Percentiles rank a stretch among this genome's conserved stretches.
Conservation (phyloP, 2,113 vertebrate species). For the Pachycephala philippinensis region DNA sequence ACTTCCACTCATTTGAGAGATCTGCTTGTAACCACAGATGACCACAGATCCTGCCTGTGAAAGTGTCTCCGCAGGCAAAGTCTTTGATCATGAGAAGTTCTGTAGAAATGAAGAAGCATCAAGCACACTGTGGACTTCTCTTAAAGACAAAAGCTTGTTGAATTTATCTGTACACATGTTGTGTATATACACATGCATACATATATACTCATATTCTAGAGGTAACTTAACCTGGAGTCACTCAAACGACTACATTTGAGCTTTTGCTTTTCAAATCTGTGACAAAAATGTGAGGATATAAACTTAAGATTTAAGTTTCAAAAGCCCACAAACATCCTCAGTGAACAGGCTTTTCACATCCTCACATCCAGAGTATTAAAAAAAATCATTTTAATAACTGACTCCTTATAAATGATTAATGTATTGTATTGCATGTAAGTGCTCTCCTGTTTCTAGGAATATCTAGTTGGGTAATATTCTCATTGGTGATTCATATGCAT, state of each 20-base stretch:
- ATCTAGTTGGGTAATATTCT: slow-evolving; percentile 27
- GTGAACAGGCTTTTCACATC: neutral
- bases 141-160: neutral
- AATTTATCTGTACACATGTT: neutral
- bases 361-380: neutral
- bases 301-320: neutral
- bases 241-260: neutral
- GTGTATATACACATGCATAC: neutral
- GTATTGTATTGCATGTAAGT: neutral
- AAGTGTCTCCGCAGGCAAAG: neutral
- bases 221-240: neutral
- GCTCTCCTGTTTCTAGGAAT: slow-evolving; percentile 42
- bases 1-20: neutral
- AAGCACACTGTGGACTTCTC: neutral
- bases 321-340: neutral
- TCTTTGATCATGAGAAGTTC: neutral
- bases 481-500: slow-evolving; percentile 34
- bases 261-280: neutral
- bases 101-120: neutral
- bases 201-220: neutral
- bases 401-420: slow-evolving; percentile 48
- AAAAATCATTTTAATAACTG: neutral
- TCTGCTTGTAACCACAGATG: neutral
- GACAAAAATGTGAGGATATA: neutral
- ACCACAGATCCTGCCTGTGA: neutral